phyloP scores from a whole-genome alignment of 2,888 invertebrate species.

The Chrysolina americana region DNA sequence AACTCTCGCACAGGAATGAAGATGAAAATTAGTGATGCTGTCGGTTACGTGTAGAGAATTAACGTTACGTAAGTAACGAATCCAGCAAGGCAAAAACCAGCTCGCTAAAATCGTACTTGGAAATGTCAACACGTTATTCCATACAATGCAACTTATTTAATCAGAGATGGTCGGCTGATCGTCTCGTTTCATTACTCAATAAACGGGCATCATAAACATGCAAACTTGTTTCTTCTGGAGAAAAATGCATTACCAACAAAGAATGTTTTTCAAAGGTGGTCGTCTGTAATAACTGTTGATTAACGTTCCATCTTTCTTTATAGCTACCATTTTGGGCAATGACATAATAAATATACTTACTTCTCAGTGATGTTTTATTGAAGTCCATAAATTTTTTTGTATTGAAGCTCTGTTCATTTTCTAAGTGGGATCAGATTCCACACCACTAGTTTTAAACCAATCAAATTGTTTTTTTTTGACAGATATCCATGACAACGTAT shows the following conservation, averaged over 20 bases:
- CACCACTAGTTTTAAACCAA: too few species aligned
- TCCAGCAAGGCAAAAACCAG: slow-evolving; percentile 15
- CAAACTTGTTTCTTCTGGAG: neutral
- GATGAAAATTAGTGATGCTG: slow-evolving; percentile 16
- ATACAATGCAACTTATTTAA: slow-evolving; percentile 15
- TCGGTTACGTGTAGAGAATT: slow-evolving; percentile 18
- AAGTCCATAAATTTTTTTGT: too few species aligned
- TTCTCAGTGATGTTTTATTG: too few species aligned
- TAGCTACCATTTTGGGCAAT: too few species aligned
- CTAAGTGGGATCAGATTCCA: too few species aligned
- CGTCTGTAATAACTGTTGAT: neutral
- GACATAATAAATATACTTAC: too few species aligned
- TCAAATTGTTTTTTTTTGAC: too few species aligned
- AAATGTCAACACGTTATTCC: slow-evolving; percentile 18
- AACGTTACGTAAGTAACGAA: slow-evolving; percentile 11
- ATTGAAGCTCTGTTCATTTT: too few species aligned
- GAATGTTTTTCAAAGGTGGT: neutral
- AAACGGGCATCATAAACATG: slow-evolving; percentile 13
- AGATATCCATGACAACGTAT: too few species aligned
- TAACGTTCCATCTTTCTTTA: neutral
- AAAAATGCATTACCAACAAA: neutral
- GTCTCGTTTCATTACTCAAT: slow-evolving; percentile 4
- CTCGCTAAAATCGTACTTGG: slow-evolving; percentile 26
- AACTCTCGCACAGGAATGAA: slow-evolving; percentile 1
- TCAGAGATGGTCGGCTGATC: slow-evolving; percentile 10